phyloP scores from a whole-genome alignment of 2,113 vertebrate genomes.

The Oreotrochilus melanogaster region DNA sequence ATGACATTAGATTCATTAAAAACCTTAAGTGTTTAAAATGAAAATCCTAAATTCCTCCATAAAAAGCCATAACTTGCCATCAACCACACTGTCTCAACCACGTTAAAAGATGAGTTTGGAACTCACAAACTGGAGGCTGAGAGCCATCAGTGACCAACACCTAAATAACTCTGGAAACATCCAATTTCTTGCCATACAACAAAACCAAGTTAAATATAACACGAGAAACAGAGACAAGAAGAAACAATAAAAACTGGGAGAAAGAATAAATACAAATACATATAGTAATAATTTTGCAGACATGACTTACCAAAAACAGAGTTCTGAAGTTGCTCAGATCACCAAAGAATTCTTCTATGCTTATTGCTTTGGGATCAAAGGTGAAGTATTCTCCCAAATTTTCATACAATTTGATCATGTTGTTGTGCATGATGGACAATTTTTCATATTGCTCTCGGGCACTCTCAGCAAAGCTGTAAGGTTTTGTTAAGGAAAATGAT shows the following conservation, averaged over 20 bases:
- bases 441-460: slow-evolving; percentile 94
- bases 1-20: neutral
- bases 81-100: neutral
- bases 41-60: neutral
- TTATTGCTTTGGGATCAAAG: slow-evolving; percentile 89
- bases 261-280: neutral
- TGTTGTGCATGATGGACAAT: slow-evolving; percentile 93
- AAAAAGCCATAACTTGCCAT: neutral
- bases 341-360: slow-evolving; percentile 94
- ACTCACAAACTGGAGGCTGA: neutral
- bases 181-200: neutral
- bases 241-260: neutral
- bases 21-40: neutral
- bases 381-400: slow-evolving; percentile 90
- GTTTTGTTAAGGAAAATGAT: slow-evolving; percentile 82
- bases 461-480: slow-evolving; percentile 90
- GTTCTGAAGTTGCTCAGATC: slow-evolving; percentile 91
- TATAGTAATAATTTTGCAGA: neutral
- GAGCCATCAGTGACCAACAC: neutral
- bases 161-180: slow-evolving; percentile 8
- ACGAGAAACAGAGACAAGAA: neutral
- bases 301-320: slow-evolving; percentile 91
- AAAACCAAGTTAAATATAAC: slow-evolving; percentile 19
- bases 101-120: neutral
- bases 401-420: slow-evolving; percentile 95